A percentile compares a stretch with the other conserved stretches of the same genome.
phyloP scores from a whole-genome alignment of 1,140 invertebrate genomes.

The Drosophila repletoides region DNA sequence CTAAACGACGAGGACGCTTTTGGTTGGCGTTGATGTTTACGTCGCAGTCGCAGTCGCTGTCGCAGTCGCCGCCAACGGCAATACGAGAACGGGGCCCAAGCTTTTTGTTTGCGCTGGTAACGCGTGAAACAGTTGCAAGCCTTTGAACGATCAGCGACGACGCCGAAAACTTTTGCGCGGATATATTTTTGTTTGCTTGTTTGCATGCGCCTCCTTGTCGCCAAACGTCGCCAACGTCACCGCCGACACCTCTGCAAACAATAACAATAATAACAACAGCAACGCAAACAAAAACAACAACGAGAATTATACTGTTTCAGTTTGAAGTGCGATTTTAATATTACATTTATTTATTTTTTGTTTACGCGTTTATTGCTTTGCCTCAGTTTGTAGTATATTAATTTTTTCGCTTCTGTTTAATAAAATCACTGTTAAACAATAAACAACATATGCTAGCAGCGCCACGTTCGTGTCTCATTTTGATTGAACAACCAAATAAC shows the following conservation, averaged over 20 bases:
- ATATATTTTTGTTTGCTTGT: conserved; percentile 64
- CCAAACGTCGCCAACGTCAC: conserved; percentile 40
- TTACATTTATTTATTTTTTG: conserved; percentile 2
- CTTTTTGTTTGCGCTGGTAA: conserved; percentile 74
- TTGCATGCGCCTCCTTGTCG: conserved; percentile 62
- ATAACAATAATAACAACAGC: conserved; percentile 17
- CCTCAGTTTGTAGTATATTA: conserved; percentile 15
- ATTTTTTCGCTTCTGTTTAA: conserved; percentile 42
- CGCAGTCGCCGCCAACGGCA: conserved; percentile 27
- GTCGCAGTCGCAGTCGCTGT: conserved; percentile 11
- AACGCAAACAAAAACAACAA: conserved; percentile 7
- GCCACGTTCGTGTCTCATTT: background rate
- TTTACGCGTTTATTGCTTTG: conserved; percentile 10
- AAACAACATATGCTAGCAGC: background rate
- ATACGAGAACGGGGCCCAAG: conserved; percentile 50
- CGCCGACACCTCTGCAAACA: conserved; percentile 30
- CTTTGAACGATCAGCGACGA: conserved; percentile 82
- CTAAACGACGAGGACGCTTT: conserved; percentile 4
- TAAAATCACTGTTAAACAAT: background rate
- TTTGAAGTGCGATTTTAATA: background rate
- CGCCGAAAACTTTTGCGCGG: conserved; percentile 81
- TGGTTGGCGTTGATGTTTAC: conserved; percentile 1
- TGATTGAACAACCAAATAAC: background rate
- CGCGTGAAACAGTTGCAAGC: conserved; percentile 82
- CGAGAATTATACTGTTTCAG: conserved; percentile 9